These are phyloP conservation scores for Ceyx cyanopectus DNA, from an alignment of 2,113 vertebrate genomes.

Conservation along the genomic window DNA sequence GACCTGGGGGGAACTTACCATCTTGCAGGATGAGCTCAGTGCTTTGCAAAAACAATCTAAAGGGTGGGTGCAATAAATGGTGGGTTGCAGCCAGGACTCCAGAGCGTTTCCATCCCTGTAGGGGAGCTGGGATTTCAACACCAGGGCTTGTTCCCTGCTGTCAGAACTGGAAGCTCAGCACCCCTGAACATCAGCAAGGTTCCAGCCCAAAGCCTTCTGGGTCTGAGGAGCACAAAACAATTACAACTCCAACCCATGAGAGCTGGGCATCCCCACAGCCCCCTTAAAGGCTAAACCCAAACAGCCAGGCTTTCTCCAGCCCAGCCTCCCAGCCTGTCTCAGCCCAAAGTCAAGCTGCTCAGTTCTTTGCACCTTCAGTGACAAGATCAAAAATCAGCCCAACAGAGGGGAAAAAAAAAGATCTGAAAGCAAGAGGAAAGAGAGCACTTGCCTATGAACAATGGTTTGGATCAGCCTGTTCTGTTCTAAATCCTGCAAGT, in stretches of 20 bases:
- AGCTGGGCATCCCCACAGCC: background rate
- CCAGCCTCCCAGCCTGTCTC: background rate
- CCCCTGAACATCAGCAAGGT: background rate
- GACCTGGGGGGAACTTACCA: constrained; percentile 1
- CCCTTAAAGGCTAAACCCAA: background rate
- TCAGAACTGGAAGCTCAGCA: background rate
- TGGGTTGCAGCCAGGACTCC: constrained; percentile 46
- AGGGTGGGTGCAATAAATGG: constrained; percentile 12
- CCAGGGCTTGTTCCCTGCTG: background rate
- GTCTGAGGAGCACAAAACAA: background rate
- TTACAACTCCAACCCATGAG: accelerated
- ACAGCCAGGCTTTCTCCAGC: background rate
- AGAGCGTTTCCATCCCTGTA: constrained; percentile 27
- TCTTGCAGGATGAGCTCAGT: constrained; percentile 47
- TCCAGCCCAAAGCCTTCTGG: background rate
- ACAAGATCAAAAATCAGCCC: background rate
- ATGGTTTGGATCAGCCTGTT: background rate
- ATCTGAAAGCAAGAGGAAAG: background rate
- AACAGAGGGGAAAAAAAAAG: background rate
- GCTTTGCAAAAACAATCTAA: constrained; percentile 27
- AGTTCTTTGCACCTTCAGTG: background rate
- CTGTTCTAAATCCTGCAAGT: background rate
- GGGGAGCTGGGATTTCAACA: constrained; percentile 31
- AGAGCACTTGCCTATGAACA: background rate
- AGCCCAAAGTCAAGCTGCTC: background rate